A percentile compares a stretch with the other conserved stretches of the same genome.
phyloP scores from a whole-genome alignment of 2,797 vertebrate genomes.

The Cuniculus paca region DNA sequence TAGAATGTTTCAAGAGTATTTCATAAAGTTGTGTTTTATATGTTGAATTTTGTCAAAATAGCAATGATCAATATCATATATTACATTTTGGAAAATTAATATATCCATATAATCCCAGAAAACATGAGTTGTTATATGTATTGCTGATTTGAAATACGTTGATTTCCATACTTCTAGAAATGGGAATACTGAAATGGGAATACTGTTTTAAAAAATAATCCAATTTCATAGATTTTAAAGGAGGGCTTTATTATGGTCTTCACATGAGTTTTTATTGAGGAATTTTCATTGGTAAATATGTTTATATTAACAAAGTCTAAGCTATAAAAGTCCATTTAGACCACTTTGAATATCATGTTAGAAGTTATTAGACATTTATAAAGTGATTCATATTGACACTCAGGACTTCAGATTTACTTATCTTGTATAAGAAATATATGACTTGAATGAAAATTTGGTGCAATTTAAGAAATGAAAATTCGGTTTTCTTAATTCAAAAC shows the following conservation, averaged over 20 bases:
- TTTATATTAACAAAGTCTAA: slow-evolving; percentile 29
- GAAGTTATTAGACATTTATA: slow-evolving; percentile 73
- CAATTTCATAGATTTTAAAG: slow-evolving; percentile 49
- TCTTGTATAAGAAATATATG: slow-evolving; percentile 61
- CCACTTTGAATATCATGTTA: slow-evolving; percentile 61
- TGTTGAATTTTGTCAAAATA: slow-evolving; percentile 23
- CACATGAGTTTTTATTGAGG: slow-evolving; percentile 38
- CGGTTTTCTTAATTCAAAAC: slow-evolving; percentile 65
- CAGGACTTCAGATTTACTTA: neutral
- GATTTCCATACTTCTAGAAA: neutral
- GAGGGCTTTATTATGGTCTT: slow-evolving; percentile 49
- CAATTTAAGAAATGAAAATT: slow-evolving; percentile 63
- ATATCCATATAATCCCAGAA: neutral
- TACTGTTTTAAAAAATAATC: slow-evolving; percentile 64
- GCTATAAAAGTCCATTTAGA: slow-evolving; percentile 46
- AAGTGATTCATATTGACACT: slow-evolving; percentile 36
- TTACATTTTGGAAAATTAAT: neutral
- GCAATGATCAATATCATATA: neutral
- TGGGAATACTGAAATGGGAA: neutral
- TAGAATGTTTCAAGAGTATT: slow-evolving; percentile 26
- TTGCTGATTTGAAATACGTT: neutral
- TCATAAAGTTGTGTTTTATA: neutral
- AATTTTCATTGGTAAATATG: slow-evolving; percentile 68
- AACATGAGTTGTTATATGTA: neutral
- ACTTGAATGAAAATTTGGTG: slow-evolving; percentile 69